A percentile compares a stretch with the other conserved stretches of the same genome.
phyloP scores from a whole-genome alignment of 2,113 vertebrate species.

The Oceanodroma tethys region DNA sequence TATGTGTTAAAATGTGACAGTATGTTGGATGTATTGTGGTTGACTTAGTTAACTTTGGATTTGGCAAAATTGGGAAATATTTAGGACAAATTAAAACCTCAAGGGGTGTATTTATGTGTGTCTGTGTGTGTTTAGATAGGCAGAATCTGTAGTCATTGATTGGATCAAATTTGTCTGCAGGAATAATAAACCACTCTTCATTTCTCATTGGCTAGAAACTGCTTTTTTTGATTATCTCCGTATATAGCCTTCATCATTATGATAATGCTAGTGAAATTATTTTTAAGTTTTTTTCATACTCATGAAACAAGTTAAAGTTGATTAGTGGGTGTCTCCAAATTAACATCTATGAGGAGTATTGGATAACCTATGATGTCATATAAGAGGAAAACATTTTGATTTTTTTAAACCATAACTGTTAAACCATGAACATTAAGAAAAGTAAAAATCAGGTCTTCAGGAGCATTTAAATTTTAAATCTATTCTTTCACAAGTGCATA shows the following conservation, averaged over 20 bases:
- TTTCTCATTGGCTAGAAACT: neutral
- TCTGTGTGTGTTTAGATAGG: neutral
- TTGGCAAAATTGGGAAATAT: neutral
- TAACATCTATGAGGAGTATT: neutral
- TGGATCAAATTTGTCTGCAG: neutral
- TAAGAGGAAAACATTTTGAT: neutral
- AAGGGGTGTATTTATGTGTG: fast-evolving
- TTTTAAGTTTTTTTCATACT: neutral
- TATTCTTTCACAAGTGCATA: neutral
- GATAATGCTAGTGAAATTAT: neutral
- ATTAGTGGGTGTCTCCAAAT: fast-evolving
- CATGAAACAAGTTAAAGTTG: neutral
- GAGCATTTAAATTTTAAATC: neutral
- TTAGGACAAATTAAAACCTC: neutral
- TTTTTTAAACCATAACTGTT: neutral
- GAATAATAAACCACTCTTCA: neutral
- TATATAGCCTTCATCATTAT: neutral
- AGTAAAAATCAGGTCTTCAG: neutral
- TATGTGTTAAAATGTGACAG: neutral
- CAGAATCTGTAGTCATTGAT: neutral
- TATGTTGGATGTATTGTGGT: neutral
- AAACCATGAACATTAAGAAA: neutral
- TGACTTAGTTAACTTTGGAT: neutral
- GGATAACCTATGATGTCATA: neutral
- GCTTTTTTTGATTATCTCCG: neutral